phyloP scores from a whole-genome alignment of 2,113 vertebrate species.

The Narcine bancroftii region DNA sequence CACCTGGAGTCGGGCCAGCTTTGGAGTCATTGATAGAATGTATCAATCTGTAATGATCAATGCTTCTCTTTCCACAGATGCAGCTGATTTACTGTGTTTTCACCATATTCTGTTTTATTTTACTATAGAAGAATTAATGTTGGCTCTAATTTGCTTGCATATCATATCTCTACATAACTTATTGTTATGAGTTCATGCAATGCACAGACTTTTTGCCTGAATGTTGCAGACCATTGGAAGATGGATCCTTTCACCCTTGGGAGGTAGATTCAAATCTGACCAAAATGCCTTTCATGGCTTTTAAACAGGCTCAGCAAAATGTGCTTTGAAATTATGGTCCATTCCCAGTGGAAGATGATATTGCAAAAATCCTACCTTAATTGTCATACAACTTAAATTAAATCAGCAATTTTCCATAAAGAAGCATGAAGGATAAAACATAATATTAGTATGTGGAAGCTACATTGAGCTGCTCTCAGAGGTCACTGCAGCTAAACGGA shows the following conservation, averaged over 20 bases:
- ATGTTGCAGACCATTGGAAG: not conserved
- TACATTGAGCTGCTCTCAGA: not conserved
- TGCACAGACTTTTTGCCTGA: not conserved
- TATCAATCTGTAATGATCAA: too few species aligned
- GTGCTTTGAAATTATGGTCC: not conserved
- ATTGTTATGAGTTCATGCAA: not conserved
- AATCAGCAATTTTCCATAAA: constrained; percentile 6
- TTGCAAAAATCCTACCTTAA: not conserved
- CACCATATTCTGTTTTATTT: too few species aligned
- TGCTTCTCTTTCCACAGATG: too few species aligned
- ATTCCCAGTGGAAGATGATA: not conserved
- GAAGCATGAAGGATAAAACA: not conserved
- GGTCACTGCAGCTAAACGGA: not conserved
- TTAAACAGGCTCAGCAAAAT: constrained; percentile 17
- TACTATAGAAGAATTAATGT: not conserved
- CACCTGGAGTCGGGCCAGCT: too few species aligned
- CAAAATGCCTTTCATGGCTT: constrained; percentile 19
- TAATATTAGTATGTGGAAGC: not conserved
- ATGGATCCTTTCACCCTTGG: not conserved
- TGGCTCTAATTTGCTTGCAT: not conserved
- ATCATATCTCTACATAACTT: not conserved
- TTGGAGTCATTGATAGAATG: too few species aligned
- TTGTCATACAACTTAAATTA: constrained; percentile 20
- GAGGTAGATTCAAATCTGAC: not conserved
- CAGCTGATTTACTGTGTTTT: too few species aligned